These are phyloP conservation scores for Nothura maculosa DNA, from an alignment of 2,797 vertebrate genomes.

Conservation along the genomic window DNA sequence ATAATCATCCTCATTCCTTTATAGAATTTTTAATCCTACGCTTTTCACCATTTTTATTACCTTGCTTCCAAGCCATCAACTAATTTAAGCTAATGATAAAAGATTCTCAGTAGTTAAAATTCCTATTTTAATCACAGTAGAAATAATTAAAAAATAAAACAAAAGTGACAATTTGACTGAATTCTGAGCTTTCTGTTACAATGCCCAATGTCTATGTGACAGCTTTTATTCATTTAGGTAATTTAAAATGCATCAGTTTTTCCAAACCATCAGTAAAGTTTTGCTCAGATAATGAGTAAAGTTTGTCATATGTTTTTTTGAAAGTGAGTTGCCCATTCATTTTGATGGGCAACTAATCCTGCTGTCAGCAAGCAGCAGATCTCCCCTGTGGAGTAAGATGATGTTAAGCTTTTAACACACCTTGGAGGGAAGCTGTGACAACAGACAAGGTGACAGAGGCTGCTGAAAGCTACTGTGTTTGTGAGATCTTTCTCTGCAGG, in stretches of 20 bases:
- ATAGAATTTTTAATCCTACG: not conserved
- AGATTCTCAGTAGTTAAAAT: not conserved
- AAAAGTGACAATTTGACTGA: not conserved
- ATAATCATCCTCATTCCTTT: not conserved
- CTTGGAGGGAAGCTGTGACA: not conserved
- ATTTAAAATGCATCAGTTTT: not conserved
- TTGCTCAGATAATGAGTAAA: not conserved
- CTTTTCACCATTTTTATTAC: not conserved
- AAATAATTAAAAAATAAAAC: not conserved
- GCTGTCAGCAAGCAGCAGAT: not conserved
- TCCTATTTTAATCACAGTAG: not conserved
- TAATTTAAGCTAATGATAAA: not conserved
- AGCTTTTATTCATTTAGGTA: not conserved
- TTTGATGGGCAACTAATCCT: not conserved
- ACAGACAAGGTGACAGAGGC: not conserved
- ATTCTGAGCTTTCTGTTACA: not conserved
- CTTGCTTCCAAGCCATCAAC: not conserved
- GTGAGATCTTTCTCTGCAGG: not conserved
- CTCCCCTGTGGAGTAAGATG: not conserved
- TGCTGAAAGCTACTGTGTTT: not conserved
- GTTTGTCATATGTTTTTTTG: not conserved
- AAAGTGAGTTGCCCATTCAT: not conserved
- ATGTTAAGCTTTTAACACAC: not conserved
- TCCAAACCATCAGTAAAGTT: not conserved
- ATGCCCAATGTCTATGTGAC: rapidly evolving